These are phyloP conservation scores for Catharus ustulatus DNA, from an alignment of 2,797 vertebrate species.

Conservation along the genomic window DNA sequence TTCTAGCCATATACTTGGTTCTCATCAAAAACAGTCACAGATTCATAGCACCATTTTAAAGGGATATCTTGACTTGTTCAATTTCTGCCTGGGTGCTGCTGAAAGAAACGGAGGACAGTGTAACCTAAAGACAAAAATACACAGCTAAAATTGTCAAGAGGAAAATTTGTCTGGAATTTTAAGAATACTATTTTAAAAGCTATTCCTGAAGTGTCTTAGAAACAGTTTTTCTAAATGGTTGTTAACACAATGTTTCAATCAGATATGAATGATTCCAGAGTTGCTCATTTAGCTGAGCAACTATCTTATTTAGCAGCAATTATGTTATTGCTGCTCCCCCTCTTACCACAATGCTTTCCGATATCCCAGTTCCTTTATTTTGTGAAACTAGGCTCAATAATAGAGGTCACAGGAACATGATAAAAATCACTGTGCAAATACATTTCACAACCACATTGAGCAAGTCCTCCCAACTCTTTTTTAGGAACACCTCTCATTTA, in stretches of 20 bases:
- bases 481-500: background rate
- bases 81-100: background rate
- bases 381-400: background rate
- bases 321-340: background rate
- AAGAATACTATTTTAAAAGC: background rate
- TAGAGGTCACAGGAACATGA: background rate
- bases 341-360: background rate
- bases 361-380: background rate
- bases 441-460: background rate
- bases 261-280: background rate
- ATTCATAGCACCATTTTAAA: background rate
- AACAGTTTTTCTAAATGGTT: background rate
- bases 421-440: background rate
- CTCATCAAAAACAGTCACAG: background rate
- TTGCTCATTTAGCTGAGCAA: background rate
- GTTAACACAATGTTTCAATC: background rate
- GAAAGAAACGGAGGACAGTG: background rate
- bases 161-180: background rate
- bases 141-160: background rate
- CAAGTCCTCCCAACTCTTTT: background rate
- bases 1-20: background rate
- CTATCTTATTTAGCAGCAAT: too few species aligned
- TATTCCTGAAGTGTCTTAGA: background rate
- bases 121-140: background rate
- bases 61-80: background rate